phyloP scores from a whole-genome alignment of 2,888 invertebrate genomes.

The Stenchaetothrips biformis region DNA sequence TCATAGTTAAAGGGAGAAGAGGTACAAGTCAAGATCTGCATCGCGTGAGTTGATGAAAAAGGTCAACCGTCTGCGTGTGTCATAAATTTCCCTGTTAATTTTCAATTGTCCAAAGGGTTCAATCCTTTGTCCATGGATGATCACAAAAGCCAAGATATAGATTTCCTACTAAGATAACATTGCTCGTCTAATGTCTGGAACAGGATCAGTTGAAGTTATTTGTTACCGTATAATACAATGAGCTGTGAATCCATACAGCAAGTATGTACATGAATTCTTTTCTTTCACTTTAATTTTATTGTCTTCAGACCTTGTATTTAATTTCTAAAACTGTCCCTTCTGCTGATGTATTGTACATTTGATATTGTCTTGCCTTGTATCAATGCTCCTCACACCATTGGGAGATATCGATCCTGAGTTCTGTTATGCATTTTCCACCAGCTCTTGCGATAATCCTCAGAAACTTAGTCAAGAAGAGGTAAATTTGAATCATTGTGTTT shows the following conservation, averaged over 20 bases:
- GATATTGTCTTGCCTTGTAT: neutral
- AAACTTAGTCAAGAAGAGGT: no score
- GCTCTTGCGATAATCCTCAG: no score
- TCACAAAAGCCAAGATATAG: neutral
- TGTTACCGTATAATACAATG: neutral
- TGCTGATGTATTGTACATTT: neutral
- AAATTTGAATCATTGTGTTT: no score
- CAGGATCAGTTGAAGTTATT: neutral
- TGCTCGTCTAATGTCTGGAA: neutral
- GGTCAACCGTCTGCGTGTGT: neutral
- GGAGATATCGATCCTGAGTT: neutral
- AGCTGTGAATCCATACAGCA: neutral
- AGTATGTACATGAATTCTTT: neutral
- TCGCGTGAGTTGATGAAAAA: neutral
- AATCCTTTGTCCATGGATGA: neutral
- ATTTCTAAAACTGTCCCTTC: neutral
- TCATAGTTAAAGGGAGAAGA: constrained; percentile 45
- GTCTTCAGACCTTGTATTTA: neutral
- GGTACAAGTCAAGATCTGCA: constrained; percentile 44
- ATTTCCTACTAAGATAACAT: neutral
- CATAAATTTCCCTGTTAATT: neutral
- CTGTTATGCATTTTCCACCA: no score
- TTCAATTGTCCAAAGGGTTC: neutral
- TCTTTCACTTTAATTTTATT: neutral
- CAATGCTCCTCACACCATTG: neutral